phyloP scores from a whole-genome alignment of 2,797 vertebrate species.

The Danio aesculapii region DNA sequence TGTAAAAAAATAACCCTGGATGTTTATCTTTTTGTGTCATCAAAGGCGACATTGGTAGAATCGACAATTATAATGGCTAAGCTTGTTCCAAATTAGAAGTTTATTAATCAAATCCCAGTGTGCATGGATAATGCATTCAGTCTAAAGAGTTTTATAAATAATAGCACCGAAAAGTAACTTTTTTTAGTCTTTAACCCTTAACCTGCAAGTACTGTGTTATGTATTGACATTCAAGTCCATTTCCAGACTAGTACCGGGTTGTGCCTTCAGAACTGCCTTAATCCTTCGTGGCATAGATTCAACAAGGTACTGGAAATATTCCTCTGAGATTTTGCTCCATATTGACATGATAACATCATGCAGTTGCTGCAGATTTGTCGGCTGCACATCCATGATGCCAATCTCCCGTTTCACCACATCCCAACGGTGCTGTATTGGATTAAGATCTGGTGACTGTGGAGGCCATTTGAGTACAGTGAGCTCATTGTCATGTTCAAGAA shows the following conservation, averaged over 20 bases:
- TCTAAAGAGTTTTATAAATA: constrained; percentile 82
- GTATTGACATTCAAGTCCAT: background rate
- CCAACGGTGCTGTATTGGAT: too few species aligned
- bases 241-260: background rate
- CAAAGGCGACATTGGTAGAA: background rate
- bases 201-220: constrained; percentile 71
- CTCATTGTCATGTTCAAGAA: too few species aligned
- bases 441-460: too few species aligned
- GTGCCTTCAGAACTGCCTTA: too few species aligned
- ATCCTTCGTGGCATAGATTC: too few species aligned
- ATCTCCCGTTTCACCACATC: too few species aligned
- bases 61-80: background rate
- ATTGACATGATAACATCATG: too few species aligned
- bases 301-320: too few species aligned
- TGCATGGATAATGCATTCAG: constrained; percentile 77
- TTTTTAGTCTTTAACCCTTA: constrained; percentile 72
- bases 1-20: background rate
- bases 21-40: constrained; percentile 7
- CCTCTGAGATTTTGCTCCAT: too few species aligned
- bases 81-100: constrained; percentile 15
- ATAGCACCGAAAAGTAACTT: constrained; percentile 70
- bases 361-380: too few species aligned
- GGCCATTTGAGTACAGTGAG: too few species aligned
- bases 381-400: too few species aligned
- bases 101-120: constrained; percentile 76